A percentile compares a stretch with the other conserved stretches of the same genome.
phyloP scores from a whole-genome alignment of 2,888 invertebrate species.

The Achlya flavicornis region DNA sequence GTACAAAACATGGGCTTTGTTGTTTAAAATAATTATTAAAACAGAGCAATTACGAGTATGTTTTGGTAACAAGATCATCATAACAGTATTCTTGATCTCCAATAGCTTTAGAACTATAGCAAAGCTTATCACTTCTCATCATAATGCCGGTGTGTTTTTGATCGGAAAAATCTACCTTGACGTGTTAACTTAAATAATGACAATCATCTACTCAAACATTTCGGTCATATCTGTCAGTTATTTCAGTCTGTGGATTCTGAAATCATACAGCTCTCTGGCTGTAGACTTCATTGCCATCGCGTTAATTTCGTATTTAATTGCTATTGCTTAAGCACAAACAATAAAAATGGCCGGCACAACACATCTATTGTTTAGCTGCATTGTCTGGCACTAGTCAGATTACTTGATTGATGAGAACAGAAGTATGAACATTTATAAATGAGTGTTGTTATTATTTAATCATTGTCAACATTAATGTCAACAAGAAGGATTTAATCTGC shows the following conservation, averaged over 20 bases:
- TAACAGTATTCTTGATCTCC: neutral
- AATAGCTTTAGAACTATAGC: neutral
- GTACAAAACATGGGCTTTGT: neutral
- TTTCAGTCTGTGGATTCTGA: neutral
- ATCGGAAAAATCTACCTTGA: neutral
- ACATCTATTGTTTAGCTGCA: neutral
- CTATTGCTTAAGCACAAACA: neutral
- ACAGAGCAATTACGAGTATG: neutral
- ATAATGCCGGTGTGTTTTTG: neutral
- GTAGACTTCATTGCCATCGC: neutral
- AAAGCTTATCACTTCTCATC: neutral
- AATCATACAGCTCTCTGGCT: neutral
- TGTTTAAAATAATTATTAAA: neutral
- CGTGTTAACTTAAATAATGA: neutral
- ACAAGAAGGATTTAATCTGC: neutral
- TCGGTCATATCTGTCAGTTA: neutral
- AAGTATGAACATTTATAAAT: neutral
- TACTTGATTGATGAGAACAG: neutral
- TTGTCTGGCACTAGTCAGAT: neutral
- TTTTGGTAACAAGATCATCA: neutral
- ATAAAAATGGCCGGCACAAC: neutral
- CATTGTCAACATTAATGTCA: slow-evolving; percentile 4
- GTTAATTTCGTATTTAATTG: neutral
- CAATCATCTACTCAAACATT: neutral
- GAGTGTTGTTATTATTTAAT: neutral